A percentile compares a stretch with the other conserved stretches of the same genome.
Evolutionary conservation across 2,888 invertebrate genomes (phyloP).

Genomic region (Omphaloscelis lunosa): DNA sequence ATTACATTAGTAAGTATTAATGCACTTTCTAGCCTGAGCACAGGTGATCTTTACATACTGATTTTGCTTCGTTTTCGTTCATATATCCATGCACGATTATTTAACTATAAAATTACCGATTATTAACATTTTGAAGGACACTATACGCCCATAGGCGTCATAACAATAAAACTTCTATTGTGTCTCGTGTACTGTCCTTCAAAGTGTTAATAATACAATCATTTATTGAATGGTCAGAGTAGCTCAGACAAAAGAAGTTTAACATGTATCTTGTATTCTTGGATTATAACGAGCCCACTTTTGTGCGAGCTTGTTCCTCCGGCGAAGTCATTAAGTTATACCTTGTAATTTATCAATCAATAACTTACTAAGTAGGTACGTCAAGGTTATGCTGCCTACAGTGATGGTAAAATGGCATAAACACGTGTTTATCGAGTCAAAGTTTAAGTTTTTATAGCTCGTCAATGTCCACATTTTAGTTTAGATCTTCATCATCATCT

Average conservation of each 20-base stretch:
- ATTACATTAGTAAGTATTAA: no score
- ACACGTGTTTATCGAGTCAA: background rate
- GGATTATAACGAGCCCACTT: background rate
- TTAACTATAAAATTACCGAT: no score
- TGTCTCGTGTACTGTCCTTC: no score
- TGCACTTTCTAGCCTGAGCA: no score
- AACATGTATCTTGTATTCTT: background rate
- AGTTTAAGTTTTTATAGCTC: background rate
- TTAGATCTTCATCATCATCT: background rate
- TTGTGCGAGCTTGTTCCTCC: background rate
- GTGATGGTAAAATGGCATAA: background rate
- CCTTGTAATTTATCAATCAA: slow-evolving; percentile 35
- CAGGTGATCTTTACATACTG: no score
- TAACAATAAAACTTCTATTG: no score
- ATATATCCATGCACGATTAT: no score
- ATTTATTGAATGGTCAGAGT: background rate
- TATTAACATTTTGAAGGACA: no score
- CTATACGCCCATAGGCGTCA: no score
- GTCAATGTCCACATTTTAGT: no score
- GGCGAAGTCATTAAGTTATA: slow-evolving; percentile 1
- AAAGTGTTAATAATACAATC: background rate
- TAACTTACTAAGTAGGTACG: background rate
- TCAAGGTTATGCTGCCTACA: slow-evolving; percentile 10
- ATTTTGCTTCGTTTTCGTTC: no score
- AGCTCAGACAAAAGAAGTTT: background rate